Evolutionary conservation across 2,888 invertebrate species (phyloP), one percentile per base, ranked within the genome.

Genomic region (Thumatha senex): DNA sequence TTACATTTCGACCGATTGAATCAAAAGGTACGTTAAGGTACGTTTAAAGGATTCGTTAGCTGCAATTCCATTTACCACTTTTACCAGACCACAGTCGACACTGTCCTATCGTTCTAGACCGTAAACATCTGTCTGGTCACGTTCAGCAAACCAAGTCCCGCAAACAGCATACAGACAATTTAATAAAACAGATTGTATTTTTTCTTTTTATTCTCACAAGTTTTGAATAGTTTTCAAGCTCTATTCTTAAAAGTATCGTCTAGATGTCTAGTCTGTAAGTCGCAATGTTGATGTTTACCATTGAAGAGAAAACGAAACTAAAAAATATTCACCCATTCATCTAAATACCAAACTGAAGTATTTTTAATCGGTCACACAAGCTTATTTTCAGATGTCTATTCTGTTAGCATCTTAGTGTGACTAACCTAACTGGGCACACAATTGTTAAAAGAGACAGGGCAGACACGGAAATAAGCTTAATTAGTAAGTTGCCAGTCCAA

Each of bases 381-480:
- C 13, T 31, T 53, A 44, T 52, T 47, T 52, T 40, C 10, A 13
- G 38, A 9, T 31, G 13, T 44, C 33, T 47, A 50, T 46, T 52
- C 39, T 7, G 31, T 44, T 13, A 41, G 33, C 47, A 39, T 51
- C 15, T 63, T 73, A 66, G 66, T 18, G 31, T 61, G 72, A 73
- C 72, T 72, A 74, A 45, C 43, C 11, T 24, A 30, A 44, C 24
- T 44, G 33, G 71, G 71, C 67, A 73, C 68, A 75, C 74, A 81
- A 82, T 80, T 82, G 76, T 75, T 73, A 68, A 65, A 78, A 81
- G 83, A 76, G 76, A 82, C 78, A 78, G 81, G 85, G 84, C 84
- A 85, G 75, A 66, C 65, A 65, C 75, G 81, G 77, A 89, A 89
- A 89, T 89, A 82, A 86, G 88, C 87, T 87, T 86, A 88, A 88